Percentiles rank a stretch among this genome's conserved stretches.
phyloP scores from a whole-genome alignment of 2,113 vertebrate genomes.

The Cisticola juncidis region DNA sequence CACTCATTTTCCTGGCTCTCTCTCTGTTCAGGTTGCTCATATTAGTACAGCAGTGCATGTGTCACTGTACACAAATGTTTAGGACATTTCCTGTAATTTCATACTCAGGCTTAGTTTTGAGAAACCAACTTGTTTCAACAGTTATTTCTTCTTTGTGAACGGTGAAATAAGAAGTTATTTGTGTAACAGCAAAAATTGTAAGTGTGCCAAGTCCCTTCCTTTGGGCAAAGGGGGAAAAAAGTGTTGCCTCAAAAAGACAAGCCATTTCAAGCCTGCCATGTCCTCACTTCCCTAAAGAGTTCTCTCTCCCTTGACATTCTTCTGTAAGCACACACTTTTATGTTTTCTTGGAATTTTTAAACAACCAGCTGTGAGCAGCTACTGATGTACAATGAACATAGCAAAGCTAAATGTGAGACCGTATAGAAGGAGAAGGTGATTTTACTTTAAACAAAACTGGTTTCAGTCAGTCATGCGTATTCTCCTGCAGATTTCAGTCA shows the following conservation, averaged over 20 bases:
- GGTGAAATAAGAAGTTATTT: not conserved
- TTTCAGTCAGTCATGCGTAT: not conserved
- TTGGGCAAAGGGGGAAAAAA: not conserved
- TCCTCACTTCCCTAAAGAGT: not conserved
- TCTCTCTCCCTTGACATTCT: not conserved
- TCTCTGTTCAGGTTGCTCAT: not conserved
- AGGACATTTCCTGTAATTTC: conserved; percentile 50
- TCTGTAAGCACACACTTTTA: not conserved
- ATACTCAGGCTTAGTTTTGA: not conserved
- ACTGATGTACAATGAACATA: not conserved
- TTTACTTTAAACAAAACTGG: not conserved
- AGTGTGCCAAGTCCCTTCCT: not conserved
- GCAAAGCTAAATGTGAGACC: not conserved
- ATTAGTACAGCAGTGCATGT: not conserved
- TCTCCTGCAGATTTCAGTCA: not conserved
- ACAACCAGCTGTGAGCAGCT: not conserved
- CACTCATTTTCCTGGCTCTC: not conserved
- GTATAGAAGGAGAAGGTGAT: not conserved
- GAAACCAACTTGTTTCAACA: conserved; percentile 38
- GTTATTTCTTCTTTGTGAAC: conserved; percentile 19
- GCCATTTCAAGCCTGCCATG: not conserved
- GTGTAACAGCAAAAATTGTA: conserved; percentile 13
- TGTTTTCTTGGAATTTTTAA: not conserved
- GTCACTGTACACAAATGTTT: not conserved
- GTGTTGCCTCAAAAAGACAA: conserved; percentile 31